phyloP scores from a whole-genome alignment of 1,140 invertebrate genomes.

The Goniozus legneri region DNA sequence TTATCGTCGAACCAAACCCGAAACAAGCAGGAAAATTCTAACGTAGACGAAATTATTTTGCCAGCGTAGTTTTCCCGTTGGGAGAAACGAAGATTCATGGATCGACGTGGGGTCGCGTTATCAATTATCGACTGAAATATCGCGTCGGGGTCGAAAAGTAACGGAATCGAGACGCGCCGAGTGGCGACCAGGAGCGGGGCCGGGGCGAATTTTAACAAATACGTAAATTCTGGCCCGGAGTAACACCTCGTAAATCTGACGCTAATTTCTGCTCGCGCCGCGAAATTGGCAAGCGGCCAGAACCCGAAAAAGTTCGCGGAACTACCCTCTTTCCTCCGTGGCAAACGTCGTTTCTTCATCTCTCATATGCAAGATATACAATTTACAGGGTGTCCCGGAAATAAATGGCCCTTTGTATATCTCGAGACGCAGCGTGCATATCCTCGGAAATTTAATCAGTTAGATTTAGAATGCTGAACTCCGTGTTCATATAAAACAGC shows the following conservation, averaged over 20 bases:
- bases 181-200: no score
- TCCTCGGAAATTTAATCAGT: constrained; percentile 11
- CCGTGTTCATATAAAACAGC: neutral
- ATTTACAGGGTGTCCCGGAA: neutral
- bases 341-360: no score
- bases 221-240: constrained; percentile 21
- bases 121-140: constrained; percentile 12
- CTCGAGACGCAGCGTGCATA: constrained; percentile 12
- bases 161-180: constrained; percentile 10
- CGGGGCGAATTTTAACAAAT: no score
- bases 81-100: neutral
- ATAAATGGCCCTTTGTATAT: neutral
- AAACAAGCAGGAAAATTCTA: no score
- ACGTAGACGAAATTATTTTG: no score
- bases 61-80: no score
- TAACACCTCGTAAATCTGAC: constrained; percentile 27
- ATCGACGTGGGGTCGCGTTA: constrained; percentile 1
- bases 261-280: constrained; percentile 21
- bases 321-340: no score
- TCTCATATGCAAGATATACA: constrained; percentile 17
- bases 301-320: constrained; percentile 11
- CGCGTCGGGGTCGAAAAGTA: constrained; percentile 7
- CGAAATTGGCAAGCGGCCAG: constrained; percentile 20
- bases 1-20: no score
- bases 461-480: constrained; percentile 2